Evolutionary conservation across 1,140 invertebrate genomes (phyloP), one percentile per base, ranked within the genome.

Genomic region (Drosophila miranda): DNA sequence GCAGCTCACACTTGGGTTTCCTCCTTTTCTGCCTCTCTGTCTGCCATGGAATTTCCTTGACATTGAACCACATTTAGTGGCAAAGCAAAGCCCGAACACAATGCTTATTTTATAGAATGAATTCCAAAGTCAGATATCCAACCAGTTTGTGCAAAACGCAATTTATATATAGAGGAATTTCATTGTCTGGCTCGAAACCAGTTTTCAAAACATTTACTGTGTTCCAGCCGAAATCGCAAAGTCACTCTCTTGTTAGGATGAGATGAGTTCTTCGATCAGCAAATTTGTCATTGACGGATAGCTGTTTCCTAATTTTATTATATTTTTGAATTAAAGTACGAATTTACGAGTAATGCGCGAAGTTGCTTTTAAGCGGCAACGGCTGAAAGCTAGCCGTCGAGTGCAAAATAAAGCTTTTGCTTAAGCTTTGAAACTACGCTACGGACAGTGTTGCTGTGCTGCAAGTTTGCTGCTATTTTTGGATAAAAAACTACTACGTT

Each of bases 21-120:
- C 52, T 57, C 43, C 43, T 4, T 43, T 59, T 26, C 16, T 41
- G 16, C 6, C 11, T 26, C 8, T 13, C 13, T 14, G 38, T 59
- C 54, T 56, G 55, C 49, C 58, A 53, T 42, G 30, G 38, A 72
- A 63, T 62, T 82, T 82, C 79, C 79, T 71, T 82, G 79, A 83
- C 79, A 82, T 82, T 82, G 79, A 83, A 82, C 79, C 57, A 82
- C 79, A 75, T 82, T 83, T 57, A 70, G 56, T 16, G 45, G 52
- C 46, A 63, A 45, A 46, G 34, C 67, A 55, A 83, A 46, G 74
- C 68, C 54, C 19, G 55, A 49, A 59, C 44, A 38, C 52, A 42
- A 52, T 38, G 9, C 34, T 13, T 38, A 13, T 38, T 38, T 38
- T 11, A 77, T 82, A 82, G 79, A 82, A 82, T 42, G 21, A 55